These are phyloP conservation scores for Sesia bembeciformis DNA, from an alignment of 2,888 invertebrate genomes.

Conservation along the genomic window DNA sequence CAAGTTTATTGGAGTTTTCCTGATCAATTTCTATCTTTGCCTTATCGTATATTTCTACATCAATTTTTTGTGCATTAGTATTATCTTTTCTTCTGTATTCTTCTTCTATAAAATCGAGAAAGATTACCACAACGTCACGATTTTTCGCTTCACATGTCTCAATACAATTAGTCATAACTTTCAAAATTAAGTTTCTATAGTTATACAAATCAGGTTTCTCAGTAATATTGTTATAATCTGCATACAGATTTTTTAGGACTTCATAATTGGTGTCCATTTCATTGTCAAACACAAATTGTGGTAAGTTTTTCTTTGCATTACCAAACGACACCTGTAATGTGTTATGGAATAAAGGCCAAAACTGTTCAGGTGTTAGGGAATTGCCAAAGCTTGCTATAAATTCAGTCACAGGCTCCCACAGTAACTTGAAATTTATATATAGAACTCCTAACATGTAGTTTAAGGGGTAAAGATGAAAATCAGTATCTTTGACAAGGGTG, in stretches of 20 bases:
- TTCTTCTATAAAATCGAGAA: conserved; percentile 85
- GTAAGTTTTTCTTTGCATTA: conserved; percentile 52
- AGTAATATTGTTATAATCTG: conserved; percentile 49
- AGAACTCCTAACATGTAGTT: conserved; percentile 87
- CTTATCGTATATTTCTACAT: conserved; percentile 75
- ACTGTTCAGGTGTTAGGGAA: conserved; percentile 72
- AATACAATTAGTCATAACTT: conserved; percentile 82
- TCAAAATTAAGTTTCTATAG: conserved; percentile 87
- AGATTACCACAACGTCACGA: conserved; percentile 84
- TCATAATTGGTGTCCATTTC: conserved; percentile 43
- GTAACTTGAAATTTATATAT: conserved; percentile 88
- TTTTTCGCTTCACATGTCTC: conserved; percentile 87
- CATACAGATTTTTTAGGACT: conserved; percentile 41
- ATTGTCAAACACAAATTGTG: conserved; percentile 39
- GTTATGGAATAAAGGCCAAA: conserved; percentile 81
- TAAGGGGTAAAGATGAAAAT: conserved; percentile 78
- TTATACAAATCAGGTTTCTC: conserved; percentile 82
- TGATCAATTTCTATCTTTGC: conserved; percentile 38
- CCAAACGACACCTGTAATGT: conserved; percentile 72
- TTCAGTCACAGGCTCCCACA: conserved; percentile 90
- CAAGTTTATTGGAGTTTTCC: conserved; percentile 18
- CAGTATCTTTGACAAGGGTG: conserved; percentile 70
- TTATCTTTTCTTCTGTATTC: conserved; percentile 57
- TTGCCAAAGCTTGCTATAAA: conserved; percentile 84
- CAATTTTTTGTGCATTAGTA: conserved; percentile 62